Conservation (phyloP, 2,113 vertebrate species). For the Rhipidura dahli region DNA sequence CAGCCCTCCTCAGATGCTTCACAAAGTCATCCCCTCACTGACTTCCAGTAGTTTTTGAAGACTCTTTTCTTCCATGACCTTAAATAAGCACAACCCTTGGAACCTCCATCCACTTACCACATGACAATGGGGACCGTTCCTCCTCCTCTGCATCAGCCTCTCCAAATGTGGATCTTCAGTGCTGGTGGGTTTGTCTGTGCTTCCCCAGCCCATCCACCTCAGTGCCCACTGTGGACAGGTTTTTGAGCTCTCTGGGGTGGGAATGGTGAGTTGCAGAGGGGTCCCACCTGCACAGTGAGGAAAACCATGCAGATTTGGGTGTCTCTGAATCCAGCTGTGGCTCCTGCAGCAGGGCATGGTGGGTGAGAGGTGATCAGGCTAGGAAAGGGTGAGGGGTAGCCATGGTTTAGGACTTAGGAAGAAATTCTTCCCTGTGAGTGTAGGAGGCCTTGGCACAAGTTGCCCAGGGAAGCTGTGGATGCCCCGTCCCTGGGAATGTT, state of each 20-base stretch:
- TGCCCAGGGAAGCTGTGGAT: background rate
- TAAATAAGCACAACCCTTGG: background rate
- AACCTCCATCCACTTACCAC: background rate
- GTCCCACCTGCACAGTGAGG: background rate
- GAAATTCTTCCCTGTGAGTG: background rate
- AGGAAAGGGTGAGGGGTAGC: background rate
- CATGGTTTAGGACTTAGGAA: background rate
- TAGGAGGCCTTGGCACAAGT: background rate
- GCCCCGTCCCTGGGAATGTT: background rate
- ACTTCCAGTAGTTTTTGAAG: background rate
- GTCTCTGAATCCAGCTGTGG: background rate
- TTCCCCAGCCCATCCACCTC: background rate
- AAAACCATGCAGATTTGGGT: rapidly evolving
- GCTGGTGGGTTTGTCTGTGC: rapidly evolving
- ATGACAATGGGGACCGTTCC: background rate
- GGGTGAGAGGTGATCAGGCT: background rate
- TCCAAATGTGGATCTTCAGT: background rate
- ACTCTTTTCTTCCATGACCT: background rate
- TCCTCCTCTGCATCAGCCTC: background rate
- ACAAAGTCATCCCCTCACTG: background rate
- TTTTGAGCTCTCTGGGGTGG: background rate
- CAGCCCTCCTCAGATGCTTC: background rate
- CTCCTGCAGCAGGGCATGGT: background rate
- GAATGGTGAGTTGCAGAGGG: background rate
- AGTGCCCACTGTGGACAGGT: rapidly evolving